Evolutionary conservation across 2,113 vertebrate species (phyloP).

Genomic region (Phylloscopus whistleri): DNA sequence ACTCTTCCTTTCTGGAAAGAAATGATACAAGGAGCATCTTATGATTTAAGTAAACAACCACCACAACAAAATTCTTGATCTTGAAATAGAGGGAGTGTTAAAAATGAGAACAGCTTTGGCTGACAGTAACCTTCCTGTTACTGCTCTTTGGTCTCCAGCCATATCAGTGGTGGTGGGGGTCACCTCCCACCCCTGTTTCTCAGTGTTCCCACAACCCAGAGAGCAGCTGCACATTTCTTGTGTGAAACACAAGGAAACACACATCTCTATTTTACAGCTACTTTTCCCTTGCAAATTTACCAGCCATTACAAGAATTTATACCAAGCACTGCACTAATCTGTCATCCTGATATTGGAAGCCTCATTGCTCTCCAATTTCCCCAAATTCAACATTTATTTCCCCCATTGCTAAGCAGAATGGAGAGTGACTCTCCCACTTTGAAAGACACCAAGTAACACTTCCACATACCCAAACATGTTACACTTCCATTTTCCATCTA

Average conservation of each 20-base stretch:
- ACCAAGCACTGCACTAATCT: not conserved
- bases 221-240: not conserved
- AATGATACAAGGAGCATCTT: not conserved
- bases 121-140: not conserved
- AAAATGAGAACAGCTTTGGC: not conserved
- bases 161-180: not conserved
- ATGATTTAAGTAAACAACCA: not conserved
- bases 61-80: not conserved
- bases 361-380: not conserved
- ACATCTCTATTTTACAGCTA: not conserved
- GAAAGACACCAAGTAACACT: not conserved
- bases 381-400: not conserved
- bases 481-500: not conserved
- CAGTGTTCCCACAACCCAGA: not conserved
- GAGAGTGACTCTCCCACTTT: not conserved
- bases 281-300: not conserved
- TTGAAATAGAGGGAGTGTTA: not conserved
- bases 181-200: not conserved
- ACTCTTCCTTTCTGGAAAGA: not conserved
- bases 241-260: not conserved
- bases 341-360: not conserved
- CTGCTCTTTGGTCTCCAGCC: not conserved
- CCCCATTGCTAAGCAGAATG: not conserved
- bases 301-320: not conserved
- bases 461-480: not conserved